These are phyloP conservation scores for Danio aesculapii DNA, from an alignment of 2,797 vertebrate genomes.

Conservation along the genomic window DNA sequence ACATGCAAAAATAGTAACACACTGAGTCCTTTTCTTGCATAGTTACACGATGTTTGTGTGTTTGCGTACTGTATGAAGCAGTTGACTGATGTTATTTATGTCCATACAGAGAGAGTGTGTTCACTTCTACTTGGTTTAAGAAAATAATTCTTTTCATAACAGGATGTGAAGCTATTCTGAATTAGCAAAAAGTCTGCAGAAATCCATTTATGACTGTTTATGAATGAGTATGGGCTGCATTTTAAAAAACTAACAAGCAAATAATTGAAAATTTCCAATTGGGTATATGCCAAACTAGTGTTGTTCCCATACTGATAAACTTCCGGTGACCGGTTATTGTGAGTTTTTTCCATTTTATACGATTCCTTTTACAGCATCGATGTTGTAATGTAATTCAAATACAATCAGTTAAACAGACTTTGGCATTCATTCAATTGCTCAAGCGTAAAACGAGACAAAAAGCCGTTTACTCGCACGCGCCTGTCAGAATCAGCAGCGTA, in stretches of 20 bases:
- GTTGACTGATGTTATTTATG: background rate
- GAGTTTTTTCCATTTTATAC: no score
- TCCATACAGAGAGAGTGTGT: constrained; percentile 7
- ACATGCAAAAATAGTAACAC: constrained; percentile 1
- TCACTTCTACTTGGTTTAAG: constrained; percentile 7
- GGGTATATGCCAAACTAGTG: no score
- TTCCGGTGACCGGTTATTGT: no score
- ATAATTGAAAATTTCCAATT: no score
- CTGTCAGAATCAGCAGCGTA: no score
- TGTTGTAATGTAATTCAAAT: no score
- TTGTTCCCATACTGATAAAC: no score
- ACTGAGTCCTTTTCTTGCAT: background rate
- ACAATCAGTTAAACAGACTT: no score
- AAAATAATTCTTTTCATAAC: constrained; percentile 30
- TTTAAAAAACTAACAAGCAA: background rate
- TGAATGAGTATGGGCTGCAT: background rate
- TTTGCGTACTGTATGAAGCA: background rate
- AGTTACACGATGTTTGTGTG: background rate
- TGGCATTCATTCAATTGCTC: no score
- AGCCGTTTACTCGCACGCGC: no score
- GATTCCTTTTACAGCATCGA: no score
- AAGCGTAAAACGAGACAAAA: no score
- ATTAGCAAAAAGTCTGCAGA: background rate
- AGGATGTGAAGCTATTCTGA: background rate
- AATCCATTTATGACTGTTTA: background rate